phyloP scores from a whole-genome alignment of 2,797 vertebrate genomes.

The Xiphorhynchus erythropygius region DNA sequence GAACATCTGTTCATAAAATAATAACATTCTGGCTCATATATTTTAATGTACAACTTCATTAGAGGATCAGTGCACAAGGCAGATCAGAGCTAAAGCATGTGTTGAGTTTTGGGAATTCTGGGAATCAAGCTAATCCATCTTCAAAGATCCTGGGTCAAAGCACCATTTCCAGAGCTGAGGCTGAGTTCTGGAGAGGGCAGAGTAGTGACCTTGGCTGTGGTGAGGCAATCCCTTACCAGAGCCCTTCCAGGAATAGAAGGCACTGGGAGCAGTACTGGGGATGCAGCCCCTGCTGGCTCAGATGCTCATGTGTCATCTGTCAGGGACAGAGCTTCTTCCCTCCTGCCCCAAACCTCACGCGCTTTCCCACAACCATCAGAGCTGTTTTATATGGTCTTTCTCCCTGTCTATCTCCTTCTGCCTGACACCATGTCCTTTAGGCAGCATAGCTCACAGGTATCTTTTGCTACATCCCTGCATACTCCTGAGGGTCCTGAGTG shows the following conservation, averaged over 20 bases:
- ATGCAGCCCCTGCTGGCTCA: rapidly evolving
- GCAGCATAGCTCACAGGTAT: not conserved
- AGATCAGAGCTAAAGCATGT: not conserved
- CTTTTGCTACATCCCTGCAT: not conserved
- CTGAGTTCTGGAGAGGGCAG: not conserved
- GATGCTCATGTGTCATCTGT: rapidly evolving
- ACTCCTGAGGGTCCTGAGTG: not conserved
- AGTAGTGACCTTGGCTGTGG: not conserved
- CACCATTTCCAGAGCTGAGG: not conserved
- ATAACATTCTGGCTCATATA: not conserved
- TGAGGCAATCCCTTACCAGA: not conserved
- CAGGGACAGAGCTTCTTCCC: not conserved
- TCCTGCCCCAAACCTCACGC: not conserved
- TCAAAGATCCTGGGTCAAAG: not conserved
- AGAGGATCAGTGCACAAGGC: not conserved
- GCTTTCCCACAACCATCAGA: not conserved
- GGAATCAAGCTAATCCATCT: not conserved
- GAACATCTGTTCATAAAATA: not conserved
- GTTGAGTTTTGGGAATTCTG: not conserved
- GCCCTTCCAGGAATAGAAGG: not conserved
- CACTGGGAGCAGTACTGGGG: not conserved
- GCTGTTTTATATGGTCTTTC: not conserved
- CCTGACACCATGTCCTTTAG: not conserved
- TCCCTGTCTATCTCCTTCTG: not conserved
- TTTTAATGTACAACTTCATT: not conserved